Base-by-base conservation (phyloP, 1,140 invertebrate species). In the Macrobrachium rosenbergii region DNA sequence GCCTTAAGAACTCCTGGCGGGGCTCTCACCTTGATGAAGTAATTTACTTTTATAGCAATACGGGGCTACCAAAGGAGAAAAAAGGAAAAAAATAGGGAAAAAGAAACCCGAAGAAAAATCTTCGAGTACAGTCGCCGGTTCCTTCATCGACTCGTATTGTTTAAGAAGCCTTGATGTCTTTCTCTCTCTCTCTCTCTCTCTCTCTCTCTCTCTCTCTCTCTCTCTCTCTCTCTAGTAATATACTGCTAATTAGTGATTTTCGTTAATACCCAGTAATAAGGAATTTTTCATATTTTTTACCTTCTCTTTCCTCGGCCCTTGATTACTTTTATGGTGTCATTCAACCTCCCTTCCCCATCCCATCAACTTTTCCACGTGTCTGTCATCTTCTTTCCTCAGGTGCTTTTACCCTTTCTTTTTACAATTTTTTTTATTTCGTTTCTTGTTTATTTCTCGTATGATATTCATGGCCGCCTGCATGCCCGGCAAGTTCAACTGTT, bases 11-110 rank as follows among this genome's bases (percentile, higher is more conserved):
- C 69, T 43, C 69, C 69, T 5, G 21, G 69, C 69, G 16, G 69
- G 14, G 69, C 69, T 73, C 69, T 73, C 69, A 73, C 69, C 69
- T 23, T 73, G 69, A 73, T 73, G 69, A 73, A 73, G 69, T 73
- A 23, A 73, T 73, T 73, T 73, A 37, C 69, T 73, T 73, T 73
- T 73, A 73, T 73, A 73, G 43, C 43, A 73, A 73, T 73, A 73
- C 43, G 69, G 69, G 69, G 69, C 28, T 37, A 37, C 28, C 28
- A 37, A 37, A 37, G 3, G 17, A 73, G 69, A 6, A 14, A 6
- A 11, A 12, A 11, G 67, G 21, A 23, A 8, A 43, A 73, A 73
- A 73, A 73, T 1, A 21, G 0, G 69, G 69, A n/a, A 73, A 37
- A 73, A 37, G 69, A 37, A 73, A 73, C 69, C 37, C 21, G 67